Evolutionary conservation across 2,888 invertebrate genomes (phyloP), one percentile per base, ranked within the genome.

Genomic region (Acrocyrtus sp.): DNA sequence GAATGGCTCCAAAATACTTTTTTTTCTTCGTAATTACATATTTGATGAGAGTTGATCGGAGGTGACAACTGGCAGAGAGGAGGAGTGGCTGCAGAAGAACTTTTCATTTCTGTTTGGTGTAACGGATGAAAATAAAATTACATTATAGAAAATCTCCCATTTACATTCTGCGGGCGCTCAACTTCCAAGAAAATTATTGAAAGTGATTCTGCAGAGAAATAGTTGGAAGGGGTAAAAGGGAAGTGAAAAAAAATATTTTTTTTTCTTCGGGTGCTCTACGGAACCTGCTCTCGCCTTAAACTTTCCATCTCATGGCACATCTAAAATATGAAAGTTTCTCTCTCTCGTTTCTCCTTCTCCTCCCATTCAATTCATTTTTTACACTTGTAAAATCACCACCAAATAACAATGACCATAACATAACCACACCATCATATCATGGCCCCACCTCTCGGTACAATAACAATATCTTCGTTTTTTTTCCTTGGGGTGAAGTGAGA

Each of bases 401-500:
- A 34, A 5, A 34, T 34, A 34, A 34, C 34, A 34, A 34, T 34
- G 34, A 34, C 34, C 34, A 34, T 34, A 34, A 34, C 34, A 34
- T 34, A 34, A 34, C 34, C 34, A 34, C 34, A 34, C 34, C 34
- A 34, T 34, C 34, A 8, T 34, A 34, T 12, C 34, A 34, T 34
- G n/a, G n/a, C n/a, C 34, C 12, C 34, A 34, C 34, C 34, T 34
- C 34, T n/a, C n/a, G n/a, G n/a, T n/a, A n/a, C n/a, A n/a, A n/a
- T n/a, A n/a, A n/a, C n/a, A n/a, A n/a, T n/a, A n/a, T n/a, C n/a
- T 34, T 34, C 34, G 6, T 34, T 12, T 34, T 34, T n/a, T 45
- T 5, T 15, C 50, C 17, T 19, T 24, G 72, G 72, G 72, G 72
- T 65, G 41, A 72, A 53, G 22, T 61, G 58, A 66, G 65, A 72